These are phyloP conservation scores for Callinectes sapidus DNA, from an alignment of 2,888 invertebrate species.

Conservation along the genomic window DNA sequence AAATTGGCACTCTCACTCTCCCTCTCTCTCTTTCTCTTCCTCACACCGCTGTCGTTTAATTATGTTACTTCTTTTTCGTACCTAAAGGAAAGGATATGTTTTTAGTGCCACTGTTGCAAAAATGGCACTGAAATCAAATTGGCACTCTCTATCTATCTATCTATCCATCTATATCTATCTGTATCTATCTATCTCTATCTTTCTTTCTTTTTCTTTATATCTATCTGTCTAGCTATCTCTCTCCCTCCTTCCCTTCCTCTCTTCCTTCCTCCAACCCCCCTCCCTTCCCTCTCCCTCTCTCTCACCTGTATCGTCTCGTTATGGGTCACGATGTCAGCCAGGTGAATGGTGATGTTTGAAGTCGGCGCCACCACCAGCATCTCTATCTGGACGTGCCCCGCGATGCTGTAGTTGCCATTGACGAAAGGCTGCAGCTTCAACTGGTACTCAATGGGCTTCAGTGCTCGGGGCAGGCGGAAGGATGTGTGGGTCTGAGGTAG, in stretches of 20 bases:
- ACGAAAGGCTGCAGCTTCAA: slow-evolving; percentile 79
- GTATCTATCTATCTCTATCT: too few species aligned
- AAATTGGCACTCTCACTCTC: too few species aligned
- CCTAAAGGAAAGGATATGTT: too few species aligned
- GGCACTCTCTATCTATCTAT: too few species aligned
- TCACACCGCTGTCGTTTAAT: too few species aligned
- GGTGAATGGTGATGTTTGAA: slow-evolving; percentile 50
- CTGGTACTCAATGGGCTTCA: slow-evolving; percentile 75
- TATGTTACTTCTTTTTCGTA: too few species aligned
- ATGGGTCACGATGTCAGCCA: slow-evolving; percentile 73
- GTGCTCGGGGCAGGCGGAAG: slow-evolving; percentile 19
- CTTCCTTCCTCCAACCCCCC: not conserved
- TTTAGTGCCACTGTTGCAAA: too few species aligned
- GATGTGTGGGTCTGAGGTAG: not conserved
- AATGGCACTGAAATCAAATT: too few species aligned
- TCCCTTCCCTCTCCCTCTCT: not conserved
- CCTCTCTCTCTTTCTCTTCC: too few species aligned
- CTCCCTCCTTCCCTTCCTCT: not conserved
- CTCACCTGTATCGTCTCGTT: slow-evolving; percentile 74
- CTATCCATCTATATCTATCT: too few species aligned
- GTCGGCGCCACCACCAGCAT: slow-evolving; percentile 51
- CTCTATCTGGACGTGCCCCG: slow-evolving; percentile 72
- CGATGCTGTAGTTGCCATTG: slow-evolving; percentile 73
- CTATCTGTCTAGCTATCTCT: too few species aligned
- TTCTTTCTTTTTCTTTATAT: too few species aligned